These are phyloP conservation scores for Agelastica alni DNA, from an alignment of 2,888 invertebrate species.

Conservation along the genomic window DNA sequence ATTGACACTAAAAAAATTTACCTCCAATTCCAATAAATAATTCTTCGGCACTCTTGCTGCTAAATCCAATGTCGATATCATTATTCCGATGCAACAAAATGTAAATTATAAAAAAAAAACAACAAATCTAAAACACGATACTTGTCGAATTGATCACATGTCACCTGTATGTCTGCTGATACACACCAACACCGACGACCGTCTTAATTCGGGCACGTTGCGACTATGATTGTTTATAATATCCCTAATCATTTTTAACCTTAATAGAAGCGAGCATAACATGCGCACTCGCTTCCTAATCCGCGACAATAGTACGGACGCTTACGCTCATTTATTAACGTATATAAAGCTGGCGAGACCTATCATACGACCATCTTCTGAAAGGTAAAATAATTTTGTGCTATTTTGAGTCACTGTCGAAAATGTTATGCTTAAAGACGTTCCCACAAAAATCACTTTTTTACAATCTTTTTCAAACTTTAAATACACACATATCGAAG, in stretches of 20 bases:
- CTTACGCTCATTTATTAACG: background rate
- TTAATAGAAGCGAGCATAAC: conserved; percentile 26
- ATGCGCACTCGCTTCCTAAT: conserved; percentile 31
- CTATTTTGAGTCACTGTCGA: too few species aligned
- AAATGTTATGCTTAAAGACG: too few species aligned
- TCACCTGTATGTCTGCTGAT: conserved; percentile 22
- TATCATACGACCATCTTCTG: too few species aligned
- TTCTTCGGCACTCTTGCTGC: conserved; percentile 33
- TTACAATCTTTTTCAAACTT: too few species aligned
- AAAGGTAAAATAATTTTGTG: too few species aligned
- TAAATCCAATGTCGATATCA: conserved; percentile 29
- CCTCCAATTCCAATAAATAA: conserved; percentile 35
- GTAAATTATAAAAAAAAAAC: background rate
- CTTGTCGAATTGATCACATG: conserved; percentile 25
- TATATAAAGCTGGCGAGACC: too few species aligned
- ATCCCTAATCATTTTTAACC: conserved; percentile 32
- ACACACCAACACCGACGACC: conserved; percentile 17
- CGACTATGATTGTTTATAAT: conserved; percentile 35
- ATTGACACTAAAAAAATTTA: too few species aligned
- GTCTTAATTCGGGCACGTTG: conserved; percentile 29
- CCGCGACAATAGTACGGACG: conserved; percentile 22
- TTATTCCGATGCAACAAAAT: conserved; percentile 12
- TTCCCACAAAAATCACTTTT: too few species aligned
- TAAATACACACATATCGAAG: too few species aligned
- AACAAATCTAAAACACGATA: background rate